Base-by-base conservation (phyloP, 2,888 invertebrate species). In the Amphipyra tragopoginis region DNA sequence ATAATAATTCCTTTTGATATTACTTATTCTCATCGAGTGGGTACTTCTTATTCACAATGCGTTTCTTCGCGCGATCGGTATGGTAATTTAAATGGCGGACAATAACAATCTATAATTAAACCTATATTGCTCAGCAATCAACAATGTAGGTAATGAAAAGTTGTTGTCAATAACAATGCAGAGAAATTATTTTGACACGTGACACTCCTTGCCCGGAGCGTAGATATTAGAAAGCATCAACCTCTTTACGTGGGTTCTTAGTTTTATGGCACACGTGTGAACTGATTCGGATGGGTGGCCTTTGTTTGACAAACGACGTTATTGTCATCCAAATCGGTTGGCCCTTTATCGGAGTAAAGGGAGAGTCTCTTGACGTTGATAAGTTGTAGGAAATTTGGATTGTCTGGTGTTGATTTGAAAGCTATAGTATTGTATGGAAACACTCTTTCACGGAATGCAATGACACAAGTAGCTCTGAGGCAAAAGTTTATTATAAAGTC, bases 211-310 rank as follows among this genome's bases (percentile, higher is more conserved):
- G 43, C 39, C 44, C 45, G 52, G 33, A 49, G 54, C 40, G 65
- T 65, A 65, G 56, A 73, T 75, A 73, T 70, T 77, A 75, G 77
- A 77, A 77, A 77, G 77, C 60, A 63, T 48, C 57, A 58, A 72
- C 78, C 78, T 74, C 50, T 62, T 44, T 77, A 77, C 75, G 76
- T 72, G 75, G 54, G 62, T 65, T 57, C 57, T 75, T 53, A 49
- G 58, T 61, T 78, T 77, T 63, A 77, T 70, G 54, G 63, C 34
- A 50, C 58, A 73, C 72, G 77, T 68, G 65, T 77, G 63, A 60
- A 74, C 64, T 59, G 49, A 67, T 57, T 75, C 57, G 49, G 56
- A 36, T 64, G 65, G 75, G 66, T 70, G 77, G 75, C 62, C 60
- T 55, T 59, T 58, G 45, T 58, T 50, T 68, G 42, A 75, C 39